Conservation (phyloP, 2,888 invertebrate species). For the Temnothorax rugatulus region DNA sequence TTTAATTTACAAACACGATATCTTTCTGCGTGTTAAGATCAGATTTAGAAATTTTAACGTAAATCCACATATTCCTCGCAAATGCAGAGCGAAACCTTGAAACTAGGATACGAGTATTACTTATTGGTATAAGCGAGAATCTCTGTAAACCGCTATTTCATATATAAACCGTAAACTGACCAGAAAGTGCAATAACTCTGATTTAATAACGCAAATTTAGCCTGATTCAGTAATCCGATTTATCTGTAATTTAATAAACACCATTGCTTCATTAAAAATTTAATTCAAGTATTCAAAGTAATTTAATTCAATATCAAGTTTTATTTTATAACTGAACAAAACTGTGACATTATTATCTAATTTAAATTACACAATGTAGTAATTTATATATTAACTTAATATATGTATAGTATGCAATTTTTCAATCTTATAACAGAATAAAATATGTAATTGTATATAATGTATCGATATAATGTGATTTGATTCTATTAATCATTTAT, state of each 20-base stretch:
- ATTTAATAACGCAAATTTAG: conserved; percentile 3
- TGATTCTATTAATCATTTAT: neutral
- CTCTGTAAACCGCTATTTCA: neutral
- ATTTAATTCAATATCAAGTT: neutral
- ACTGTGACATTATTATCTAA: neutral
- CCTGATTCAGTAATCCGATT: conserved; percentile 24
- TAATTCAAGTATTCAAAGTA: too few species aligned
- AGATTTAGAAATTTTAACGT: neutral
- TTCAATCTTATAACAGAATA: neutral
- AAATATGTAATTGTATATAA: neutral
- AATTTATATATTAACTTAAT: neutral
- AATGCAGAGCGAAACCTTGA: neutral
- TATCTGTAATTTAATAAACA: conserved; percentile 3
- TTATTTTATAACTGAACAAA: neutral
- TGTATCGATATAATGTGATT: neutral
- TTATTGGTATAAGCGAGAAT: neutral
- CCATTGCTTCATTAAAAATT: neutral
- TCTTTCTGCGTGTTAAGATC: neutral
- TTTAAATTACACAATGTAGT: neutral
- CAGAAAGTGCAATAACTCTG: conserved; percentile 1
- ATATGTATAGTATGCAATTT: neutral
- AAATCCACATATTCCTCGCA: neutral
- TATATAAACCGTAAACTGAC: conserved; percentile 24
- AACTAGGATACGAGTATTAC: neutral
- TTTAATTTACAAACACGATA: neutral